Base-by-base conservation (phyloP, 2,888 invertebrate species). In the Pyralis farinalis region DNA sequence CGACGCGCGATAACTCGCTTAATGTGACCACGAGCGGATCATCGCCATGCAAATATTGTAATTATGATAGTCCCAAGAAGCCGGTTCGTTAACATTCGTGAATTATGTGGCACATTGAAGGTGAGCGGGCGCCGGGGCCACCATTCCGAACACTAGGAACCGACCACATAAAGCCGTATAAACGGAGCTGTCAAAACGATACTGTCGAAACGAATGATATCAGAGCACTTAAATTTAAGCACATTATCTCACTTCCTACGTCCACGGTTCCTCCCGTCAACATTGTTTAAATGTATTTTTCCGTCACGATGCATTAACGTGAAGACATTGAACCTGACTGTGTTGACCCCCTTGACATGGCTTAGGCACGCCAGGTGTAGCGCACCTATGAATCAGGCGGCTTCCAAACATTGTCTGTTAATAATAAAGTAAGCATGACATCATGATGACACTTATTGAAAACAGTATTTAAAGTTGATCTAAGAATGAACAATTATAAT, bases 261-360 rank as follows among this genome's bases (percentile, higher is more conserved):
- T 63, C 70, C 62, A 64, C 60, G 54, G 63, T 66, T 29, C 8
- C 21, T 22, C 30, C 11, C 30, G 7, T 16, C 4, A 16, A 37
- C 21, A 77, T 80, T 81, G 78, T 84, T 75, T 75, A 74, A 74
- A 71, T 63, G 63, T 65, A 59, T 70, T 63, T 61, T 66, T 58
- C 67, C 57, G 64, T 67, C 63, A 68, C 64, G 67, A 71, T 65
- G 64, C 70, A 63, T 77, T 75, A 71, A 68, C 63, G 55, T 55
- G 58, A 55, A 80, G 71, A 77, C 81, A 73, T 72, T 83, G 79
- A 80, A 81, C 84, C 68, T 80, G 70, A 53, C 56, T 57, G 59
- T 64, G 63, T 67, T 77, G 81, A 82, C 78, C 76, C 63, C 62
- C 61, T 59, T 65, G 70, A 71, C 75, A 71, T 60, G 58, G 57